These are phyloP conservation scores for Zeugodacus cucurbitae DNA, from an alignment of 1,140 invertebrate genomes.

Conservation along the genomic window DNA sequence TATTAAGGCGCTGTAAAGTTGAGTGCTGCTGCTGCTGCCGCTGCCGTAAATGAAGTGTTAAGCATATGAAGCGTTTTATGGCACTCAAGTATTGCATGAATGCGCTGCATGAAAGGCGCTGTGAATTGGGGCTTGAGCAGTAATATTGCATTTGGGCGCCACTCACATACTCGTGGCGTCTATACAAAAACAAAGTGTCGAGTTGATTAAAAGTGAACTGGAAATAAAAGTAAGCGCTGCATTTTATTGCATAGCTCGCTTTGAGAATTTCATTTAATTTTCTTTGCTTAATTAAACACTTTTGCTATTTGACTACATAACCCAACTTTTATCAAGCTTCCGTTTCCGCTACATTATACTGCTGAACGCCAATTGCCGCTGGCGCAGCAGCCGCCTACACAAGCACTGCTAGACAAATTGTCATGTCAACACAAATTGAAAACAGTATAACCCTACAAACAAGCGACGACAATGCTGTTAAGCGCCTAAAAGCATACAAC, in stretches of 20 bases:
- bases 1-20: not conserved
- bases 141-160: not conserved
- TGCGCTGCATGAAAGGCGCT: not conserved
- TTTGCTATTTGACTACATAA: not conserved
- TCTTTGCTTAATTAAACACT: not conserved
- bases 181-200: not conserved
- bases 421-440: not conserved
- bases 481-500: not conserved
- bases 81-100: not conserved
- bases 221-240: not conserved
- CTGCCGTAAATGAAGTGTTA: constrained; percentile 16
- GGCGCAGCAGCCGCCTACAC: not conserved
- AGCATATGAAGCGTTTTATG: not conserved
- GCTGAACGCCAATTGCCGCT: not conserved
- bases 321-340: not conserved
- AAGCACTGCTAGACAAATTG: not conserved
- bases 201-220: not conserved
- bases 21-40: not conserved
- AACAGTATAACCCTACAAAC: not conserved
- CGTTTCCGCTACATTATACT: not conserved
- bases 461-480: not conserved
- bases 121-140: not conserved
- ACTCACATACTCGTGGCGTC: no score
- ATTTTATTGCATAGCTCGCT: not conserved
- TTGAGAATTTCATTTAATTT: not conserved